Base-by-base conservation (phyloP, 2,888 invertebrate genomes). In the Platycnemis pennipes region DNA sequence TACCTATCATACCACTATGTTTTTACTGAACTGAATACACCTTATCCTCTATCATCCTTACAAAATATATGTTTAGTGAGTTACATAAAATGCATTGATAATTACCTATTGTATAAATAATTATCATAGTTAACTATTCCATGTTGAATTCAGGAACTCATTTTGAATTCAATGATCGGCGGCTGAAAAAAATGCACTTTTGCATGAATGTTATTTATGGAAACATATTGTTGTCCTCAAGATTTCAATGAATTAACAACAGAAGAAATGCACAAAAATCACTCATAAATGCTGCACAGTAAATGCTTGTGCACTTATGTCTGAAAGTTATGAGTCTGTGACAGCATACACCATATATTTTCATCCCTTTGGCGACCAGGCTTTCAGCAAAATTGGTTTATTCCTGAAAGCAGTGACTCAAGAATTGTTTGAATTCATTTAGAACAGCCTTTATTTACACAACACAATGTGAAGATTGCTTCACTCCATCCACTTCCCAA, bases 21-120 rank as follows among this genome's bases (percentile, higher is more conserved):
- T 87, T n/a, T 46, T 87, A 87, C 87, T 46, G 46, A 46, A 87
- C 46, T 26, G n/a, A 44, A 44, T 87, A 46, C 11, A 46, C 45
- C 44, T 19, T 42, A 42, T 26, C 87, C 46, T 13, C 49, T 7
- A 63, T 63, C 77, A 11, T 37, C 37, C 37, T 77, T 11, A 11
- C 77, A 37, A 77, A 77, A 77, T 77, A 77, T 22, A 49, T 49
- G 13, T 77, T 11, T 77, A 77, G 77, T 77, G 77, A 77, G 77
- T 37, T 77, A 31, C 31, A 77, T 37, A 37, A 31, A 77, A 37
- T 77, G 16, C 77, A 26, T 7, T 77, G 77, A 37, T 77, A 37
- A 31, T 77, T 77, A 8, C 2, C n/a, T 37, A 37, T 3, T 2
- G 13, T 77, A 11, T 77, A 77, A n/a, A n/a, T n/a, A n/a, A n/a